Percentiles rank a stretch among this genome's conserved stretches.
Evolutionary conservation across 2,888 invertebrate species (phyloP).

Genomic region (Masnerella sp.): DNA sequence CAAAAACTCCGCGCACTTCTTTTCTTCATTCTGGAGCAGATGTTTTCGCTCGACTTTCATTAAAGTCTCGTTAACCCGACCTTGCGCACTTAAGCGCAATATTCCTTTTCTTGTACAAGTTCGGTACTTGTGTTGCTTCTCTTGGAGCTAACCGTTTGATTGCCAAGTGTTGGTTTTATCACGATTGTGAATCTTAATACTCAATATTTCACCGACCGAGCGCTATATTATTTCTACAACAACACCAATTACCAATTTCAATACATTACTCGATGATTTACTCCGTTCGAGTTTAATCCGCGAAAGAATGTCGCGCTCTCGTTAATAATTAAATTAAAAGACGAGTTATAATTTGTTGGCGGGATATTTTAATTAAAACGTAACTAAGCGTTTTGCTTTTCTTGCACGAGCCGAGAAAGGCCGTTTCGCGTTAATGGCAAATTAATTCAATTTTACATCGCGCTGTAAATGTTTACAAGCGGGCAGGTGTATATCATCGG

Average conservation of each 20-base stretch:
- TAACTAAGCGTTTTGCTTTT: conserved; percentile 1
- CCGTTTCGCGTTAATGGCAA: conserved; percentile 72
- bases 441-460: conserved; percentile 76
- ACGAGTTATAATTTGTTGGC: conserved; percentile 24
- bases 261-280: conserved; percentile 44
- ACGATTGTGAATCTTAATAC: conserved; percentile 44
- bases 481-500: conserved; percentile 68
- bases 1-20: conserved; percentile 29
- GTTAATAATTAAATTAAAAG: conserved; percentile 40
- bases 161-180: conserved; percentile 48
- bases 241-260: conserved; percentile 47
- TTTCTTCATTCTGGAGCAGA: conserved; percentile 61
- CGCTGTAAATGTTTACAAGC: conserved; percentile 74
- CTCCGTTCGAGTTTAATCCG: conserved; percentile 12
- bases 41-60: conserved; percentile 69
- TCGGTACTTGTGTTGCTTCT: conserved; percentile 23
- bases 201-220: conserved; percentile 31
- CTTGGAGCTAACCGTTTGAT: conserved; percentile 38
- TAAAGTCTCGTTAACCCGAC: conserved; percentile 71
- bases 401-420: conserved; percentile 7
- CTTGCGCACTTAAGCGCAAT: conserved; percentile 50
- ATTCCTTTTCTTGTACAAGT: conserved; percentile 32
- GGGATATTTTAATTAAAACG: conserved; percentile 46
- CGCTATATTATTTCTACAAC: conserved; percentile 18
- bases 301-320: conserved; percentile 9